Base-by-base conservation (phyloP, 1,140 invertebrate genomes). In the Rhyacophila brunnea region DNA sequence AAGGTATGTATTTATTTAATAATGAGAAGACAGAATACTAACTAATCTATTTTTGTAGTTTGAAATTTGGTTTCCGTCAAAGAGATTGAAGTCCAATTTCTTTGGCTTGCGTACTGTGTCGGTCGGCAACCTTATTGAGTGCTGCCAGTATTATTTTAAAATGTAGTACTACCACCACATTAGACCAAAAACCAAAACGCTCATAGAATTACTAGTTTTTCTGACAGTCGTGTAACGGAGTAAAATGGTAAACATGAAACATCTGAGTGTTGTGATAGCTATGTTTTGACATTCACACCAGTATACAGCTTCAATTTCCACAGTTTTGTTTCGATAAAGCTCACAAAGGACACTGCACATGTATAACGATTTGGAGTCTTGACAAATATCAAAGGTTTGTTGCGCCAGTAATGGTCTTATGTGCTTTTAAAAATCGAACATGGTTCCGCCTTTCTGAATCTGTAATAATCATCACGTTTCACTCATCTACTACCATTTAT, bases 181-280 rank as follows among this genome's bases (percentile, higher is more conserved):
- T n/a, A n/a, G n/a, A n/a, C n/a, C n/a, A n/a, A n/a, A n/a, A n/a
- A n/a, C n/a, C n/a, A n/a, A n/a, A n/a, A n/a, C n/a, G n/a, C n/a
- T n/a, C n/a, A n/a, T n/a, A n/a, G n/a, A n/a, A 7, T 5, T 40
- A 40, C 19, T 6, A 48, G 40, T 58, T 58, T 57, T 58, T 50
- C 46, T 58, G 55, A 58, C 55, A 58, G 46, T 51, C 55, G 46
- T 50, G 45, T 58, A 57, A 57, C 47, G 55, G 55, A 38, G 55
- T 58, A 58, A 58, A 54, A 61, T 61, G 59, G 52, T 61, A 61
- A 61, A 61, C 59, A 61, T 55, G 36, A 55, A 54, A 54, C 51
- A 50, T 51, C 59, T 54, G 59, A 54, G 51, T 42, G 18, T 45
- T 54, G 51, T 50, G 51, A 61, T 35, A 52, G 59, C 55, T 45